Percentiles rank a stretch among this genome's conserved stretches.
Evolutionary conservation across 1,140 invertebrate species (phyloP).

Genomic region (Temnothorax nylanderi): DNA sequence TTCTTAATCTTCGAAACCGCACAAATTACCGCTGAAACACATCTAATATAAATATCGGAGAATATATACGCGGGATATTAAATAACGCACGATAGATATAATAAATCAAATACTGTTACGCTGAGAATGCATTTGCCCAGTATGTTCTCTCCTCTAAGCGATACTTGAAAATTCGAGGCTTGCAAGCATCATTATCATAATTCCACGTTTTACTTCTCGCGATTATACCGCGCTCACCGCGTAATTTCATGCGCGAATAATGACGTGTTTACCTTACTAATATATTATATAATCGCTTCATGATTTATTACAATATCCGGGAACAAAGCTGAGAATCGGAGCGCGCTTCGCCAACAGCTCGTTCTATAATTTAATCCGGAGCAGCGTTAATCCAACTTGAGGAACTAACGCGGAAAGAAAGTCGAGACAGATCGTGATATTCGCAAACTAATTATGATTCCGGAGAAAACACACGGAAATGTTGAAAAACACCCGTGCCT

Average conservation of each 20-base stretch:
- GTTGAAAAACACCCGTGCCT: background rate
- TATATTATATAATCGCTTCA: conserved; percentile 62
- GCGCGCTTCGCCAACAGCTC: conserved; percentile 48
- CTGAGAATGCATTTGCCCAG: conserved; percentile 15
- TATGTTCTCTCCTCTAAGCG: conserved; percentile 33
- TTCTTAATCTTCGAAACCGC: conserved; percentile 16
- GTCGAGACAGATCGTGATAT: conserved; percentile 38
- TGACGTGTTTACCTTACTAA: conserved; percentile 63
- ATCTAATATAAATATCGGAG: conserved; percentile 21
- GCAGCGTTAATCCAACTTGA: conserved; percentile 57
- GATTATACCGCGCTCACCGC: conserved; percentile 55
- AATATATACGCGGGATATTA: no score
- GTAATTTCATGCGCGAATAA: conserved; percentile 62
- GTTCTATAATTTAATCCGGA: conserved; percentile 53
- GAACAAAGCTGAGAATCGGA: conserved; percentile 62
- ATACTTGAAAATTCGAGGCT: conserved; percentile 58
- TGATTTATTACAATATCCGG: conserved; percentile 61
- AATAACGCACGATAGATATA: background rate
- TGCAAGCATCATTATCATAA: conserved; percentile 60
- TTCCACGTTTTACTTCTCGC: conserved; percentile 60
- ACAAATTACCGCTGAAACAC: background rate
- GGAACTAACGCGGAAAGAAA: conserved; percentile 57
- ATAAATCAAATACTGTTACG: conserved; percentile 42
- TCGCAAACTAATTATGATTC: conserved; percentile 49
- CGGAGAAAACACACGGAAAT: background rate